A percentile compares a stretch with the other conserved stretches of the same genome.
phyloP scores from a whole-genome alignment of 2,797 vertebrate species.

The Labeo calbasu region DNA sequence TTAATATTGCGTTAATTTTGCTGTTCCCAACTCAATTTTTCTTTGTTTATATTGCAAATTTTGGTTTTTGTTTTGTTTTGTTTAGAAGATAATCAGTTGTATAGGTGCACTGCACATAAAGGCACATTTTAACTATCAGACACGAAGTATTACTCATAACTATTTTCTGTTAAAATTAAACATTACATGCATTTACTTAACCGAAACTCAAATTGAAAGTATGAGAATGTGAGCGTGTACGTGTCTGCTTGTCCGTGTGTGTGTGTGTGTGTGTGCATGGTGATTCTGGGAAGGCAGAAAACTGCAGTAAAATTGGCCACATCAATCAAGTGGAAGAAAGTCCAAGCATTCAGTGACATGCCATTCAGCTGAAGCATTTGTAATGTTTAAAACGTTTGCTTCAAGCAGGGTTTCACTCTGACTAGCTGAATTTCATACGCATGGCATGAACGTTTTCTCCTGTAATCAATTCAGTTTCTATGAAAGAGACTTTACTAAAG shows the following conservation, averaged over 20 bases:
- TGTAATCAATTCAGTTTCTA: constrained; percentile 15
- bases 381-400: constrained; percentile 16
- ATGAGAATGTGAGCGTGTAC: constrained; percentile 12
- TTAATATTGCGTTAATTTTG: not conserved
- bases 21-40: not conserved
- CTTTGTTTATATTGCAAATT: not conserved
- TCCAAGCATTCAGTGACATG: constrained; percentile 38
- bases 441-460: not conserved
- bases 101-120: constrained; percentile 9
- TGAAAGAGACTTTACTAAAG: constrained; percentile 22
- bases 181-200: constrained; percentile 29
- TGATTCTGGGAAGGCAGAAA: constrained; percentile 45
- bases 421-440: not conserved
- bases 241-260: not conserved
- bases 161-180: constrained; percentile 20
- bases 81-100: constrained; percentile 1
- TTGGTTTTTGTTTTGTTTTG: not conserved
- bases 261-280: not conserved
- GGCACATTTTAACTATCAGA: constrained; percentile 8
- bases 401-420: constrained; percentile 5
- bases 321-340: constrained; percentile 52
- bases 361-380: constrained; percentile 33
- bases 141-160: not conserved
- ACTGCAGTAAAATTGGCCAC: constrained; percentile 47
- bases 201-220: constrained; percentile 15